Evolutionary conservation across 2,888 invertebrate genomes (phyloP), one percentile per base, ranked within the genome.

Genomic region (Matsumyia berberina): DNA sequence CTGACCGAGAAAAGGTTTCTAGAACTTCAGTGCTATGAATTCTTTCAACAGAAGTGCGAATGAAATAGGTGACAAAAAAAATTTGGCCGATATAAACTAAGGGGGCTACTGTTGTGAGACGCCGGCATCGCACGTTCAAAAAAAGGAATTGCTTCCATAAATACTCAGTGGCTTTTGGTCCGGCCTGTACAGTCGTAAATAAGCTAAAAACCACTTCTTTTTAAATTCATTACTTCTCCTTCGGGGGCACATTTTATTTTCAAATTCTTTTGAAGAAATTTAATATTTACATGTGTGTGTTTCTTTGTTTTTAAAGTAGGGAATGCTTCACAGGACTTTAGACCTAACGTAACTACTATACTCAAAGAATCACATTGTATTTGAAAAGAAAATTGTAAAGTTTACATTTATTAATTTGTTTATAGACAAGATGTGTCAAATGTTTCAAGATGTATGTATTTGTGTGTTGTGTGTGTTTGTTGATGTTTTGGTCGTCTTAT

Each of bases 401-500:
- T 67, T 24, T 70, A 70, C 46, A 55, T 86, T 60, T 58, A 49
- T 55, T 46, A 51, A 55, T 42, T 33, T 53, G 49, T 49, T 83
- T 76, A 85, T 85, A 73, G 79, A 79, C 69, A 64, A 73, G 62
- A 79, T 79, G 62, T 79, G 79, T 69, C 55, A 83, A 73, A 73
- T 86, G 53, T 49, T 49, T 58, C 3, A 24, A 3, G 4, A 24
- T 67, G 35, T 78, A 42, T 44, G 31, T 51, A 8, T 57, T 9
- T 72, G 51, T 80, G n/a, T n/a, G n/a, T 37, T 83, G 83, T 81
- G n/a, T 70, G 46, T 82, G 51, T 79, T 80, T 76, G 87, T 87
- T 88, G 29, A 58, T 69, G 37, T 17, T 15, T 49, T 88, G 88
- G 88, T 89, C 88, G 87, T 87, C 87, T 87, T 87, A 88, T 88